These are phyloP conservation scores for Myiopsitta monachus DNA, from an alignment of 2,113 vertebrate species.

Conservation along the genomic window DNA sequence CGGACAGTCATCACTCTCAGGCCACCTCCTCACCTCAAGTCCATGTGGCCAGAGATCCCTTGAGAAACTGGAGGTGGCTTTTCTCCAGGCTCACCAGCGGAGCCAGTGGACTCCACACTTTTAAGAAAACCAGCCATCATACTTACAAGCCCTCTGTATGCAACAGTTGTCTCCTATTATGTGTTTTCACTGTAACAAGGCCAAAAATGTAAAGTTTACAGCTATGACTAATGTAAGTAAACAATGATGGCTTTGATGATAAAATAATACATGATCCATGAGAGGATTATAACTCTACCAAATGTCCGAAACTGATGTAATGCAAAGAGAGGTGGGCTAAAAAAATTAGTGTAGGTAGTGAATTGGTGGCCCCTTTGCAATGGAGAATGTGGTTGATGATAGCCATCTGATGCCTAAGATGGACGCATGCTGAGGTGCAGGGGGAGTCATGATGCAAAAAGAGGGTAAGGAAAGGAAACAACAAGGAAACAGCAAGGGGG, in stretches of 20 bases:
- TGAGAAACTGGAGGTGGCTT: background rate
- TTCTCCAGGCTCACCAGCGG: background rate
- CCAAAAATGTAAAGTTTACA: background rate
- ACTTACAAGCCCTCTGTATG: background rate
- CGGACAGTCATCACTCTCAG: background rate
- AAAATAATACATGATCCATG: background rate
- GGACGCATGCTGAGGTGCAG: background rate
- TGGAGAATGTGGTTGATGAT: background rate
- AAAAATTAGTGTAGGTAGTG: background rate
- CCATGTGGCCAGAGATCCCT: rapidly evolving
- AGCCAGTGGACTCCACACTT: background rate
- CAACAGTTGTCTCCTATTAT: background rate
- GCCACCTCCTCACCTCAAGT: background rate
- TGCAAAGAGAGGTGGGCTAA: background rate
- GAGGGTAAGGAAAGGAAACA: background rate
- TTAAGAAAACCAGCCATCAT: background rate
- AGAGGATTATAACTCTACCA: background rate
- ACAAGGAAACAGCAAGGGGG: rapidly evolving
- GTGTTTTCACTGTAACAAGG: background rate
- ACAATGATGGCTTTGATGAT: background rate
- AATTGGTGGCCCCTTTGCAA: background rate
- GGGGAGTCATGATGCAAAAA: background rate
- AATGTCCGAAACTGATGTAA: background rate
- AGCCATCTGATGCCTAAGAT: background rate
- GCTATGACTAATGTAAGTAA: background rate